These are phyloP conservation scores for Agonopterix subpropinquella DNA, from an alignment of 2,888 invertebrate genomes.

Conservation along the genomic window DNA sequence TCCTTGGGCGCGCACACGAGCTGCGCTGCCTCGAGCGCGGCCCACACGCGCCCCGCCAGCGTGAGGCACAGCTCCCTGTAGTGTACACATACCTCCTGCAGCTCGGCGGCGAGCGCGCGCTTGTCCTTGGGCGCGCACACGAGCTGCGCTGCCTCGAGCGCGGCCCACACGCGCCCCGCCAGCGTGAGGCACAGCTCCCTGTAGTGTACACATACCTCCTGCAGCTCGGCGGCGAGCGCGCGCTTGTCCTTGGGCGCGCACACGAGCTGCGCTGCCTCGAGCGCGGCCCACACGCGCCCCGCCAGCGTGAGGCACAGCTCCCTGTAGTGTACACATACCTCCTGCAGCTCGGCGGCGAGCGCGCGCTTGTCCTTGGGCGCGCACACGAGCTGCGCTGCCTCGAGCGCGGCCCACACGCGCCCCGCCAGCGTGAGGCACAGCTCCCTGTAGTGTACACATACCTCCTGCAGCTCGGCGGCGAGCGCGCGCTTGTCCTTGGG, in stretches of 20 bases:
- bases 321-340: slow-evolving; percentile 74
- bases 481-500: slow-evolving; percentile 79
- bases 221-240: slow-evolving; percentile 88
- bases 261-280: slow-evolving; percentile 85
- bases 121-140: slow-evolving; percentile 77
- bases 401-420: slow-evolving; percentile 90
- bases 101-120: slow-evolving; percentile 84
- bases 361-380: slow-evolving; percentile 78
- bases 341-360: slow-evolving; percentile 90
- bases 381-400: slow-evolving; percentile 85
- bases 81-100: slow-evolving; percentile 81
- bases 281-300: slow-evolving; percentile 87
- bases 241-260: slow-evolving; percentile 74
- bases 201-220: slow-evolving; percentile 74
- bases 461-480: slow-evolving; percentile 92
- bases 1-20: slow-evolving; percentile 79
- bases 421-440: slow-evolving; percentile 85
- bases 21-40: slow-evolving; percentile 84
- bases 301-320: slow-evolving; percentile 84
- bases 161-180: slow-evolving; percentile 89
- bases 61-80: slow-evolving; percentile 84
- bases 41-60: slow-evolving; percentile 86
- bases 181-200: slow-evolving; percentile 84
- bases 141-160: slow-evolving; percentile 87
- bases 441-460: slow-evolving; percentile 53